Base-by-base conservation (phyloP, 92 coral and sea anemone species). In the Porites rus region DNA sequence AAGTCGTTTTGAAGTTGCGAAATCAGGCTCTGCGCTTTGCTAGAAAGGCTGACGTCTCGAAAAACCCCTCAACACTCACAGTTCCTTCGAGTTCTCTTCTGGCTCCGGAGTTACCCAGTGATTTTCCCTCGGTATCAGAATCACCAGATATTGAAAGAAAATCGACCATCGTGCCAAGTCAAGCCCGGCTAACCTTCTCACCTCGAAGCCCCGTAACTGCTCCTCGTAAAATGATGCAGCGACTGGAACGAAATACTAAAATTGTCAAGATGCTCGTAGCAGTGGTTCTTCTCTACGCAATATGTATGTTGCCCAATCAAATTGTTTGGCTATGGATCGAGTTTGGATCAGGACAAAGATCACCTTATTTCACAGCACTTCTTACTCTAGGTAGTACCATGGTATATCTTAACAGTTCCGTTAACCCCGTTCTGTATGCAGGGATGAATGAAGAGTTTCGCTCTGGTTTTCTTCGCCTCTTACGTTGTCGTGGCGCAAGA, bases 321-420 rank as follows among this genome's bases (percentile, higher is more conserved):
- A 90, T 97, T 67, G 95, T 95, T 19, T 97, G 99, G 99, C 79
- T 97, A 94, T 94, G 98, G 98, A 0, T 18, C 10, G 98, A 94
- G 84, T 94, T 94, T 77, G 96, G 98, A 6, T 74, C 88, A 51
- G 98, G 98, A 10, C 50, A 65, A 18, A 24, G 73, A 16, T 92
- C 84, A 24, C 88, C 73, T 6, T 38, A 83, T 68, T 2, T 90
- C 21, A 91, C 71, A 4, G 82, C 87, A 7, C 69, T 92, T 20
- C 76, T 92, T 7, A 86, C 94, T 19, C 83, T 94, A 74, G 87
- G 96, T 9, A 92, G 95, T 62, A 78, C 93, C 79, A 83, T 94
- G 77, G 94, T 94, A 54, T 94, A 94, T 74, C 86, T 94, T 63
- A 94, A 92, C 82, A 94, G 98, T 64, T 88, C 90, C 5, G 95